These are phyloP conservation scores for Limnothrissa miodon DNA, from an alignment of 2,113 vertebrate genomes.

Conservation along the genomic window DNA sequence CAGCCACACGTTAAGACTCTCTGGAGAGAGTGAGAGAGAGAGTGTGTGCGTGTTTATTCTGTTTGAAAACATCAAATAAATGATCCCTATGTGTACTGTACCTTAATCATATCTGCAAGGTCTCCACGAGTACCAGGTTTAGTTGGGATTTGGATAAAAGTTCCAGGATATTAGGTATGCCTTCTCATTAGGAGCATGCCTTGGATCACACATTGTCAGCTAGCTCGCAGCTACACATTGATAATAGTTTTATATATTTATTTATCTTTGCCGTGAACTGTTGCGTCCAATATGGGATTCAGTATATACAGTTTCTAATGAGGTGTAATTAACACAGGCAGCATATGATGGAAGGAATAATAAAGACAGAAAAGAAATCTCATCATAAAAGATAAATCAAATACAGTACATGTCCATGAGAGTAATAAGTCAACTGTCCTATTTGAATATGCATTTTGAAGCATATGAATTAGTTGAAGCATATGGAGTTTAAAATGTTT, in stretches of 20 bases:
- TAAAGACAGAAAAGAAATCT: too few species aligned
- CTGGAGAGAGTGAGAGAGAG: not conserved
- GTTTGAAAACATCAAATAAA: constrained; percentile 18
- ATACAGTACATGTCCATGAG: not conserved
- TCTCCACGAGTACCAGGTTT: not conserved
- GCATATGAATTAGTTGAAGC: too few species aligned
- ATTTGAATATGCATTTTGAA: too few species aligned
- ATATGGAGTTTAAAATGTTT: not conserved
- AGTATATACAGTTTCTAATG: too few species aligned
- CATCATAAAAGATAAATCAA: too few species aligned
- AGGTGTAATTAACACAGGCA: too few species aligned
- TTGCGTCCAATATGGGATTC: too few species aligned
- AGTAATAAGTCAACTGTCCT: not conserved
- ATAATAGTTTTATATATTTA: not conserved
- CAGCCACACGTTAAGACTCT: not conserved
- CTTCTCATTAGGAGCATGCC: not conserved
- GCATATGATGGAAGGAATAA: too few species aligned
- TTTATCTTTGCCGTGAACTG: not conserved
- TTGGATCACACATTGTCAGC: not conserved
- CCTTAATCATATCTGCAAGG: not conserved
- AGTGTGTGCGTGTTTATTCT: constrained; percentile 14
- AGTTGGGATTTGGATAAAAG: not conserved
- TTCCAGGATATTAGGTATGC: not conserved
- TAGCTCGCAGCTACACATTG: not conserved
- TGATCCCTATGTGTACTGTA: constrained; percentile 14